These are phyloP conservation scores for Epirrhoe alternata DNA, from an alignment of 2,888 invertebrate genomes.

Conservation along the genomic window DNA sequence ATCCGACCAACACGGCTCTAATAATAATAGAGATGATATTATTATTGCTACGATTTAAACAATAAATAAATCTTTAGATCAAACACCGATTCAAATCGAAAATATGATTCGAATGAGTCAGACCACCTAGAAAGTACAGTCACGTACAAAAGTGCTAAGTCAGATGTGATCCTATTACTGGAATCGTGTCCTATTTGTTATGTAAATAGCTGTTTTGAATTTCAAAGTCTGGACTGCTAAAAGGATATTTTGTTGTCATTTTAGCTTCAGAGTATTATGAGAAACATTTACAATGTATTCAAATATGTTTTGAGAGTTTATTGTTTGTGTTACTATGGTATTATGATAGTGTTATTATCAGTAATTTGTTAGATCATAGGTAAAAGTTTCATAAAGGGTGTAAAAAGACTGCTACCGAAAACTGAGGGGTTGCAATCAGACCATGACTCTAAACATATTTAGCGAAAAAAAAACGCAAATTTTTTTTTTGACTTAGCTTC, in stretches of 20 bases:
- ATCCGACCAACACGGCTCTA: no score
- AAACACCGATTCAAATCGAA: slow-evolving; percentile 26
- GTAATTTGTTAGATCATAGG: no score
- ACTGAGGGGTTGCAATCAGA: no score
- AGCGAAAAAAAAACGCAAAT: no score
- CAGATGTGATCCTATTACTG: slow-evolving; percentile 22
- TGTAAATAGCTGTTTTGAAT: slow-evolving; percentile 43
- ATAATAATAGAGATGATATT: not conserved
- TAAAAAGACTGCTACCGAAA: no score
- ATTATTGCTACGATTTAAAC: not conserved
- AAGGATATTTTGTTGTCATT: slow-evolving; percentile 6
- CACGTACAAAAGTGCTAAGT: slow-evolving; percentile 41
- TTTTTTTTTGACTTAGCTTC: no score
- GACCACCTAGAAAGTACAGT: slow-evolving; percentile 56
- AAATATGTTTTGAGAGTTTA: no score
- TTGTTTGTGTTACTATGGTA: no score
- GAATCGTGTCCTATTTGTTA: slow-evolving; percentile 32
- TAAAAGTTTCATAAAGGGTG: no score
- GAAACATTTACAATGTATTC: not conserved
- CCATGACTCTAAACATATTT: no score
- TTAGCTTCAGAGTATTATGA: not conserved
- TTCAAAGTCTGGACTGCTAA: slow-evolving; percentile 37
- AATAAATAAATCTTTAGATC: slow-evolving; percentile 2
- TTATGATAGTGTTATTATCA: no score
- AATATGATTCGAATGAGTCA: slow-evolving; percentile 58